phyloP scores from a whole-genome alignment of 2,888 invertebrate species.

The Diplazon laetatorius region DNA sequence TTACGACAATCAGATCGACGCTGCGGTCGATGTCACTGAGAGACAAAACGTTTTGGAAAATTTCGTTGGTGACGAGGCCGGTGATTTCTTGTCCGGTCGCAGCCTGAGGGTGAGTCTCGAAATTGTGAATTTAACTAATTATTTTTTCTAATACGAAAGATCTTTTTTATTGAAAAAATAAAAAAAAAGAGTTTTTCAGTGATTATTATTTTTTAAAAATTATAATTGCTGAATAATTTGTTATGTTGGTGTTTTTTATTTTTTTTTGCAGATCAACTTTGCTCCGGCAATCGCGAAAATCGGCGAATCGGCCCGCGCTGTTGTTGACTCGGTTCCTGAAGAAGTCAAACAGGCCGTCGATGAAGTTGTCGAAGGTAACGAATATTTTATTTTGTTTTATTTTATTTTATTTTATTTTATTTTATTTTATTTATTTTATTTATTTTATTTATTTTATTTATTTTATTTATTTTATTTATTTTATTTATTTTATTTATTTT shows the following conservation, averaged over 20 bases:
- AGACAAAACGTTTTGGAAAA: conserved; percentile 85
- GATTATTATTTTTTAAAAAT: too few species aligned
- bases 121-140: not conserved
- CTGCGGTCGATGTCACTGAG: conserved; percentile 83
- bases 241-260: not conserved
- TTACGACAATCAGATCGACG: conserved; percentile 83
- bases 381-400: too few species aligned
- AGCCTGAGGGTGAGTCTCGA: conserved; percentile 78
- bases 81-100: conserved; percentile 85
- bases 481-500: too few species aligned
- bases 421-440: too few species aligned
- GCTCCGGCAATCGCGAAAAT: conserved; percentile 80
- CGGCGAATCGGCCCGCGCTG: conserved; percentile 80
- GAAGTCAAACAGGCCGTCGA: conserved; percentile 84
- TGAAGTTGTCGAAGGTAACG: conserved; percentile 84
- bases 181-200: not conserved
- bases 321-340: conserved; percentile 84
- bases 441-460: too few species aligned
- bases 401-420: too few species aligned
- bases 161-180: not conserved
- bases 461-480: too few species aligned
- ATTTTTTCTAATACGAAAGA: too few species aligned
- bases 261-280: conserved; percentile 77
- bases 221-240: too few species aligned
- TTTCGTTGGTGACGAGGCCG: conserved; percentile 84